Conservation (phyloP, 2,888 invertebrate species). For the Calliopum simillimum region DNA sequence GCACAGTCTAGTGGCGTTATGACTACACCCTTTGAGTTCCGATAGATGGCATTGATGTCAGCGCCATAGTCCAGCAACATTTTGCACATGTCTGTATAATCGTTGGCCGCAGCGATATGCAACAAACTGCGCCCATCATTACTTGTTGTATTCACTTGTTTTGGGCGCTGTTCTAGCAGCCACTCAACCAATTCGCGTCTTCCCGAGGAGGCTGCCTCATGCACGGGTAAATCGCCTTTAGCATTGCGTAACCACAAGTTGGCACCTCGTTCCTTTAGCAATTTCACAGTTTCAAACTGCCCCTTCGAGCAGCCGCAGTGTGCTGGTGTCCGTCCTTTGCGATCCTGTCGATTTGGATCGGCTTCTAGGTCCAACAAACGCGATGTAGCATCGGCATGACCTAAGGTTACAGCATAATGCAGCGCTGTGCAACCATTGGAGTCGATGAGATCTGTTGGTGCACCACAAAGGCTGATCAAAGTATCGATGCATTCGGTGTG, state of each 20-base stretch:
- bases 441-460: constrained; percentile 89
- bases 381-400: constrained; percentile 93
- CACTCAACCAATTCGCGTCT: constrained; percentile 89
- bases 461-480: constrained; percentile 87
- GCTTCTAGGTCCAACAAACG: constrained; percentile 90
- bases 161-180: constrained; percentile 85
- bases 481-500: constrained; percentile 93
- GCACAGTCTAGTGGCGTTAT: constrained; percentile 95
- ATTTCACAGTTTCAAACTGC: constrained; percentile 86
- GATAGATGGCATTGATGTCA: constrained; percentile 85
- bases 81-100: constrained; percentile 94
- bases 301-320: constrained; percentile 97
- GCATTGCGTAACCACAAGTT: constrained; percentile 94
- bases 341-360: constrained; percentile 91
- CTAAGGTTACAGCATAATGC: constrained; percentile 96
- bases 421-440: constrained; percentile 95
- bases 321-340: constrained; percentile 91
- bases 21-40: constrained; percentile 84
- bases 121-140: constrained; percentile 93
- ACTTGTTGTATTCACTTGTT: constrained; percentile 87
- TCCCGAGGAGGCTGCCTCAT: constrained; percentile 95
- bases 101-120: constrained; percentile 94
- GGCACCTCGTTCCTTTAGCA: constrained; percentile 79
- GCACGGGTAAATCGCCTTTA: constrained; percentile 93
- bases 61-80: constrained; percentile 86